Percentiles rank a stretch among this genome's conserved stretches.
Conservation (phyloP, 2,797 vertebrate genomes). For the Amazona ochrocephala region DNA sequence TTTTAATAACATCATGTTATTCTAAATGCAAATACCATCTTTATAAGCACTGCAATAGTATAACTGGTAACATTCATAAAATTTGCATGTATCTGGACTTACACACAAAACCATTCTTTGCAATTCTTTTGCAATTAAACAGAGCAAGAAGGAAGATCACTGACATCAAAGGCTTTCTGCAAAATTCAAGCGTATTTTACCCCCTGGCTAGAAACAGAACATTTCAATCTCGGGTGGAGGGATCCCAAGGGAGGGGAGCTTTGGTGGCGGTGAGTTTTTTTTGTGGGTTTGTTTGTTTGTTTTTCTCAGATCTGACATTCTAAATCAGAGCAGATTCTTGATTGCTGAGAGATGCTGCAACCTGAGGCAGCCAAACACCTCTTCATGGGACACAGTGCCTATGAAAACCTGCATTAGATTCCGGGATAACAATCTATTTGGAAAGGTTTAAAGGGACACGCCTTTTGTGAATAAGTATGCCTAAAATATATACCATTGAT, state of each 20-base stretch:
- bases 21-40: neutral
- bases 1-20: slow-evolving; percentile 26
- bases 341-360: neutral
- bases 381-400: neutral
- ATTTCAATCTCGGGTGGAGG: fast-evolving
- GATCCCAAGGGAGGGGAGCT: neutral
- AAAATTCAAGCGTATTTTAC: neutral
- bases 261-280: neutral
- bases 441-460: neutral
- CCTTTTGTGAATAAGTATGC: neutral
- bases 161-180: neutral
- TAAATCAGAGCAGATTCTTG: neutral
- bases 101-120: neutral
- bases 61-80: neutral
- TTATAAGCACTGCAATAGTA: neutral
- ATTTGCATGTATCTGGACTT: neutral
- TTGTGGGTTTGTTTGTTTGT: neutral
- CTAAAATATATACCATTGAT: neutral
- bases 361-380: neutral
- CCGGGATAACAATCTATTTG: neutral
- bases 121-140: neutral
- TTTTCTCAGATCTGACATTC: neutral
- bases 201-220: neutral
- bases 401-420: neutral
- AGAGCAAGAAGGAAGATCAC: neutral